A percentile compares a stretch with the other conserved stretches of the same genome.
Conservation (phyloP, 92 coral and sea anemone species). For the Anthopleura xanthogrammica region DNA sequence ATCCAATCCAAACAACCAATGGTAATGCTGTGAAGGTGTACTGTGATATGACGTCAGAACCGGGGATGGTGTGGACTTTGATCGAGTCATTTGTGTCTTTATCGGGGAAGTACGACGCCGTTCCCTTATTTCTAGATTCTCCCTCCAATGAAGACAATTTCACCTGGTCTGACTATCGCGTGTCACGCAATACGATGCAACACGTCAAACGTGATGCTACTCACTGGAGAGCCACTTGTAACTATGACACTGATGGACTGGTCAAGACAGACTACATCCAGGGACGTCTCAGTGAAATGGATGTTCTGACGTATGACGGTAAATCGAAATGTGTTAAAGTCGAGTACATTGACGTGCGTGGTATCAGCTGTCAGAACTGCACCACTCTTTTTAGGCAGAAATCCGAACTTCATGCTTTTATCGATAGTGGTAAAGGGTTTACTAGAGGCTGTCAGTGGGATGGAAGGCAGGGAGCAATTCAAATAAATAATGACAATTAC, state of each 20-base stretch:
- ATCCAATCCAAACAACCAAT: background rate
- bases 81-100: conserved; percentile 26
- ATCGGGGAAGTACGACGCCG: background rate
- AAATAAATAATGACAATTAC: background rate
- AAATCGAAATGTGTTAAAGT: background rate
- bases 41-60: too few species aligned
- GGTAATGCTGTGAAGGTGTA: too few species aligned
- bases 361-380: background rate
- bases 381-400: background rate
- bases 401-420: background rate
- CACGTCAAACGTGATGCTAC: background rate
- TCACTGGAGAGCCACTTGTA: too few species aligned
- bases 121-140: background rate
- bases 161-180: background rate
- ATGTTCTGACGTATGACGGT: background rate
- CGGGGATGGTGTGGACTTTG: background rate
- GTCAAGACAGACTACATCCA: too few species aligned
- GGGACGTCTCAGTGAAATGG: too few species aligned
- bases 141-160: background rate
- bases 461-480: background rate
- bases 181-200: conserved; percentile 1
- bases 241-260: too few species aligned
- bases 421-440: background rate
- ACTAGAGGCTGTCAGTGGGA: background rate
- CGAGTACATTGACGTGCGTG: background rate